Evolutionary conservation across 2,888 invertebrate genomes (phyloP).

Genomic region (Pharmacophagus antenor): DNA sequence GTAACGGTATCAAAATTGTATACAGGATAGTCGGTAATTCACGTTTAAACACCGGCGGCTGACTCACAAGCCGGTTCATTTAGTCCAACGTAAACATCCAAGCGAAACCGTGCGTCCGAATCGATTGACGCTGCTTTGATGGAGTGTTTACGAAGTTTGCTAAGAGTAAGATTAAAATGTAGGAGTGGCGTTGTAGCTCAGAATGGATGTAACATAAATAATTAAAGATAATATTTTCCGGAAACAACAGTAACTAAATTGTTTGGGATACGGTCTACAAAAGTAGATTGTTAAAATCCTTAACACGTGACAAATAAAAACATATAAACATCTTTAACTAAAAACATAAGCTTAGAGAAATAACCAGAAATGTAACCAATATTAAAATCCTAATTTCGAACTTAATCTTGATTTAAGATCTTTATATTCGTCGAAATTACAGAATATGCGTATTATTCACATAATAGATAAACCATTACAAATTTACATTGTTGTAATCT

Average conservation of each 20-base stretch:
- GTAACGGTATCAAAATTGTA: constrained; percentile 35
- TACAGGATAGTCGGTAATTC: constrained; percentile 41
- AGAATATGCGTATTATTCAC: no score
- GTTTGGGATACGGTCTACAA: no score
- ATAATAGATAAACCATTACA: no score
- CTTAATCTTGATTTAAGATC: background rate
- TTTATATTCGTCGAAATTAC: background rate
- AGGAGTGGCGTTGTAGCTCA: constrained; percentile 29
- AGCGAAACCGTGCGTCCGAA: constrained; percentile 39
- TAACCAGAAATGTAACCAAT: no score
- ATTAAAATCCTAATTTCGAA: background rate
- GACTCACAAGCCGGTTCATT: constrained; percentile 52
- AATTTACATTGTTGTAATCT: background rate
- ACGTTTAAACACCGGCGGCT: constrained; percentile 43
- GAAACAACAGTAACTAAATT: no score
- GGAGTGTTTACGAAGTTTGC: constrained; percentile 55
- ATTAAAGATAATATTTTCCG: background rate
- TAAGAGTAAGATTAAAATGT: constrained; percentile 43
- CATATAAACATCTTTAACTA: no score
- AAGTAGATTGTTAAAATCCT: no score
- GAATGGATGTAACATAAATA: constrained; percentile 32
- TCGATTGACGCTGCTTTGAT: constrained; percentile 59
- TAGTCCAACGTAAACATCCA: constrained; percentile 50
- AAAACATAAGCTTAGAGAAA: no score
- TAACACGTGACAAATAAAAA: no score